Conservation (phyloP, 2,888 invertebrate genomes). For the Tethea ocularis region DNA sequence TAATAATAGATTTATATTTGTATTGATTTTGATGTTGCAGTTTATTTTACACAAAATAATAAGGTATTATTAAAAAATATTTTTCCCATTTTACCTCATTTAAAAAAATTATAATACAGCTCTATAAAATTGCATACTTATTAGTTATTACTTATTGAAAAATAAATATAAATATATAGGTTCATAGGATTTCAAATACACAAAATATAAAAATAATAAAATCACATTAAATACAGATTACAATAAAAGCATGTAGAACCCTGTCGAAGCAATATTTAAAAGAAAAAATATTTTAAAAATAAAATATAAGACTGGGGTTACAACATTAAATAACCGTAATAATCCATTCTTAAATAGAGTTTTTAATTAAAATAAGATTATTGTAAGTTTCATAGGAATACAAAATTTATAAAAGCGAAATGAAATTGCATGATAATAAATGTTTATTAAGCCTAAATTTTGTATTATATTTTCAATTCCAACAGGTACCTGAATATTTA, state of each 20-base stretch:
- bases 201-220: not conserved
- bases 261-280: not conserved
- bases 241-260: not conserved
- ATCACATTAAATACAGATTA: no score
- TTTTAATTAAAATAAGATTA: no score
- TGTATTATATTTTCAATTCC: constrained; percentile 28
- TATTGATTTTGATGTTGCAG: not conserved
- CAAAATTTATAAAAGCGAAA: no score
- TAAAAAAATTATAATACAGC: no score
- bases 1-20: not conserved
- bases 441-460: constrained; percentile 10
- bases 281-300: not conserved
- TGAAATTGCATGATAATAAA: no score
- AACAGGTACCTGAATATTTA: constrained; percentile 23
- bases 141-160: no score
- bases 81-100: not conserved
- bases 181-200: not conserved
- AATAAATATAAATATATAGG: no score
- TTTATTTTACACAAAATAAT: not conserved
- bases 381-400: no score
- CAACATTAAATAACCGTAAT: not conserved
- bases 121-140: no score
- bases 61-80: no score
- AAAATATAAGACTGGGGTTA: not conserved
- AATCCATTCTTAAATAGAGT: not conserved